Conservation (phyloP, 1,140 invertebrate genomes). For the Lucilia cuprina region DNA sequence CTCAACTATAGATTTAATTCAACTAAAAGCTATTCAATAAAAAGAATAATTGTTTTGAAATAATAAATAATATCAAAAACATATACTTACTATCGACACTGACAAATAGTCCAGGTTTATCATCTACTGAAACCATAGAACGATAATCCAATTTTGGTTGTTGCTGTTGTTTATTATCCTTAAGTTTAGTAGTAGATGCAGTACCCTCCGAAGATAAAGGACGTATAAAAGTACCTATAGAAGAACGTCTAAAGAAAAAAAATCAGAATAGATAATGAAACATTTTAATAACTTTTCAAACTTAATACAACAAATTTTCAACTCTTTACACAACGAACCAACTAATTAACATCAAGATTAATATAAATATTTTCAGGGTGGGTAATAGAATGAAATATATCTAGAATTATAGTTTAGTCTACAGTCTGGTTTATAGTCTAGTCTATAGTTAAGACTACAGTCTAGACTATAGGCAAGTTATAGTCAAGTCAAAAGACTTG, state of each 20-base stretch:
- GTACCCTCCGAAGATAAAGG: conserved; percentile 77
- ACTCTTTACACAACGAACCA: neutral
- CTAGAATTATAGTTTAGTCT: neutral
- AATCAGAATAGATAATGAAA: neutral
- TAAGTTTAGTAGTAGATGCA: conserved; percentile 66
- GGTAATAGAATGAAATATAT: neutral
- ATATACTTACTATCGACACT: conserved; percentile 89
- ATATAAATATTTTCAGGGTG: neutral
- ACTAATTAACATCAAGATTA: neutral
- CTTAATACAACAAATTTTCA: neutral
- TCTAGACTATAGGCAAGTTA: too few relatives aligned
- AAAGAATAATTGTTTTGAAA: too few relatives aligned
- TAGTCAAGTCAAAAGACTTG: too few relatives aligned
- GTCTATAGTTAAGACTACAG: too few relatives aligned
- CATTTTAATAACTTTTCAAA: neutral
- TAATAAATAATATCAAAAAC: neutral
- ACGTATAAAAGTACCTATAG: conserved; percentile 62
- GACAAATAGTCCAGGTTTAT: conserved; percentile 92
- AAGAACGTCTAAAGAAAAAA: conserved; percentile 53
- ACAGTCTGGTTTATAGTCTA: too few relatives aligned
- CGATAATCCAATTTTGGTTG: conserved; percentile 82
- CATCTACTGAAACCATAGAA: conserved; percentile 91
- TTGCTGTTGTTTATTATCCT: conserved; percentile 66
- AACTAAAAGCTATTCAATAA: too few relatives aligned
- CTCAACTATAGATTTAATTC: too few relatives aligned